Evolutionary conservation across 2,113 vertebrate genomes (phyloP).

Genomic region (Eulemur rufifrons): DNA sequence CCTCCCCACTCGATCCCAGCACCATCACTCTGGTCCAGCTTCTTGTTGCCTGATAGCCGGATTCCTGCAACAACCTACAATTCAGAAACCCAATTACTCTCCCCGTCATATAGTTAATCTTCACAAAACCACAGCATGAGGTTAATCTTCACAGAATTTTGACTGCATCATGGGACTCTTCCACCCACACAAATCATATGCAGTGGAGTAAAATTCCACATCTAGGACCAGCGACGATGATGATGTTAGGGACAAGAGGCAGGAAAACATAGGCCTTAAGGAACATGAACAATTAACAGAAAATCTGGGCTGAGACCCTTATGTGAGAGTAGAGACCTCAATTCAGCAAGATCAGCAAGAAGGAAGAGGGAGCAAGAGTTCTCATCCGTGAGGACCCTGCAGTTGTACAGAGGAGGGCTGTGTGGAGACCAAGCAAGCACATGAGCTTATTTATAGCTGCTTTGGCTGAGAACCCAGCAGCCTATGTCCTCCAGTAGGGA

Average conservation of each 20-base stretch:
- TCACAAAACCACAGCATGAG: not conserved
- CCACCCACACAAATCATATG: not conserved
- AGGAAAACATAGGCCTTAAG: not conserved
- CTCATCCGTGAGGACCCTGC: not conserved
- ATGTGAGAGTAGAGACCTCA: not conserved
- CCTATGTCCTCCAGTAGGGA: fast-evolving
- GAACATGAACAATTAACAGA: not conserved
- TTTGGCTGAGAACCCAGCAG: not conserved
- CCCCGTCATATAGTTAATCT: too few relatives aligned
- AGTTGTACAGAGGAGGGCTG: fast-evolving
- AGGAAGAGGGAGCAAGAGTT: not conserved
- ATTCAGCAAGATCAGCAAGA: not conserved
- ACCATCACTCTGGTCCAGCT: too few relatives aligned
- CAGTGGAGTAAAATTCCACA: not conserved
- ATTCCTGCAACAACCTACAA: not conserved
- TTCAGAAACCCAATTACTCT: not conserved
- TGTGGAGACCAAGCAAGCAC: not conserved
- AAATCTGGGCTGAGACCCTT: not conserved
- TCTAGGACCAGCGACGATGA: not conserved
- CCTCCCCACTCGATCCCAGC: not conserved
- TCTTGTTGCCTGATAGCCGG: not conserved
- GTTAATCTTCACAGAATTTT: not conserved
- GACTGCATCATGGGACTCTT: not conserved
- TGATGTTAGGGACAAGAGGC: not conserved
- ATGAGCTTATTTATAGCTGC: not conserved